Evolutionary conservation across 2,888 invertebrate species (phyloP).

Genomic region (Lysandra bellargus): DNA sequence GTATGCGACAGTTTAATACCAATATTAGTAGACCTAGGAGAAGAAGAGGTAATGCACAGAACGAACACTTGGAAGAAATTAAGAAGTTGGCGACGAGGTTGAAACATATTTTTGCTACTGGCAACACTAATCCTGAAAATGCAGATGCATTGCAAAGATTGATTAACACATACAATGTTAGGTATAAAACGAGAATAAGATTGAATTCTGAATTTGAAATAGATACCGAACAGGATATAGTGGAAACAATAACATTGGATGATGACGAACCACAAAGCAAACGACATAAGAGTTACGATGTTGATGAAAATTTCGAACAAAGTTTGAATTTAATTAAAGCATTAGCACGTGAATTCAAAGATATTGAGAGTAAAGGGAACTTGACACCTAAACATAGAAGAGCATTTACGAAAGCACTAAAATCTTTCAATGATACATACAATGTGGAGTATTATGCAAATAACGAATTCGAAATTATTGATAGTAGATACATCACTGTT

Average conservation of each 20-base stretch:
- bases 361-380: constrained; percentile 51
- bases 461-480: constrained; percentile 53
- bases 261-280: constrained; percentile 55
- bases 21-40: constrained; percentile 42
- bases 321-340: constrained; percentile 55
- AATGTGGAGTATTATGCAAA: constrained; percentile 62
- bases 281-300: constrained; percentile 46
- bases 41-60: constrained; percentile 42
- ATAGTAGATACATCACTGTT: constrained; percentile 55
- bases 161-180: constrained; percentile 58
- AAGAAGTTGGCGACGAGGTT: constrained; percentile 51
- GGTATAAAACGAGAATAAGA: constrained; percentile 53
- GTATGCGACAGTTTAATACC: constrained; percentile 22
- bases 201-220: constrained; percentile 54
- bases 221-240: constrained; percentile 50
- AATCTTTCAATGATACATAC: constrained; percentile 63
- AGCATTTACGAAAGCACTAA: constrained; percentile 60
- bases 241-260: constrained; percentile 65
- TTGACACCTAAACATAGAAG: constrained; percentile 57
- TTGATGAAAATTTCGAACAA: constrained; percentile 47
- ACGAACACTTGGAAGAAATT: constrained; percentile 52
- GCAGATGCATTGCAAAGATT: constrained; percentile 51
- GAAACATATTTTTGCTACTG: constrained; percentile 46
- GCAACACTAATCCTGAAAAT: constrained; percentile 46
- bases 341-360: constrained; percentile 55